These are phyloP conservation scores for Apocrypta bakeri DNA, from an alignment of 1,140 invertebrate genomes.

Conservation along the genomic window DNA sequence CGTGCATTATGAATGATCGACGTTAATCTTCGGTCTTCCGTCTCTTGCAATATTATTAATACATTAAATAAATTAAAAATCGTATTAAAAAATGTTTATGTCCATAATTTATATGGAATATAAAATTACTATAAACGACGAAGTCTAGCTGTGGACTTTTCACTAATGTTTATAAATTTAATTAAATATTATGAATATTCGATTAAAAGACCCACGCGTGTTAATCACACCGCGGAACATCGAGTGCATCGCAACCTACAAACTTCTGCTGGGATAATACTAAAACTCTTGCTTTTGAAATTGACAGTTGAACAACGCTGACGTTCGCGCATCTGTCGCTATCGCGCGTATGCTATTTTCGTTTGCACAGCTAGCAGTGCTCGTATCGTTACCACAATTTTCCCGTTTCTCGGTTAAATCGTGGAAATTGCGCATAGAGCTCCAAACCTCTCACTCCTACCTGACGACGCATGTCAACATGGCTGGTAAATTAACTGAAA, in stretches of 20 bases:
- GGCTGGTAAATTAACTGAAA: neutral
- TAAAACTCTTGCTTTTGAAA: neutral
- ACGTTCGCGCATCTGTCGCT: neutral
- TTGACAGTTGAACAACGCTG: neutral
- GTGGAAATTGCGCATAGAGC: neutral
- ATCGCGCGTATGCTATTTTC: neutral
- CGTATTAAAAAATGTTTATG: too few species aligned
- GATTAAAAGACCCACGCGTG: neutral
- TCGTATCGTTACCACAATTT: neutral
- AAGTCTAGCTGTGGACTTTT: neutral
- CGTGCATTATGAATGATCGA: too few species aligned
- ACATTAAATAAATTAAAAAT: too few species aligned
- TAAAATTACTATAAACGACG: neutral
- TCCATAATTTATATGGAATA: too few species aligned
- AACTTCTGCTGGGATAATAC: neutral
- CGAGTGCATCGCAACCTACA: neutral
- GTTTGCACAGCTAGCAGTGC: neutral
- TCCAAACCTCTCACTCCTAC: neutral
- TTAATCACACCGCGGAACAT: neutral
- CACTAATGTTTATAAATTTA: neutral
- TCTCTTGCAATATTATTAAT: too few species aligned
- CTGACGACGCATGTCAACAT: neutral
- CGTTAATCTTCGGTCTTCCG: too few species aligned
- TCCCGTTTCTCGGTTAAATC: neutral
- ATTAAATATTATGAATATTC: conserved; percentile 6